Evolutionary conservation across 2,797 vertebrate species (phyloP).

Genomic region (Anguilla pacifica): DNA sequence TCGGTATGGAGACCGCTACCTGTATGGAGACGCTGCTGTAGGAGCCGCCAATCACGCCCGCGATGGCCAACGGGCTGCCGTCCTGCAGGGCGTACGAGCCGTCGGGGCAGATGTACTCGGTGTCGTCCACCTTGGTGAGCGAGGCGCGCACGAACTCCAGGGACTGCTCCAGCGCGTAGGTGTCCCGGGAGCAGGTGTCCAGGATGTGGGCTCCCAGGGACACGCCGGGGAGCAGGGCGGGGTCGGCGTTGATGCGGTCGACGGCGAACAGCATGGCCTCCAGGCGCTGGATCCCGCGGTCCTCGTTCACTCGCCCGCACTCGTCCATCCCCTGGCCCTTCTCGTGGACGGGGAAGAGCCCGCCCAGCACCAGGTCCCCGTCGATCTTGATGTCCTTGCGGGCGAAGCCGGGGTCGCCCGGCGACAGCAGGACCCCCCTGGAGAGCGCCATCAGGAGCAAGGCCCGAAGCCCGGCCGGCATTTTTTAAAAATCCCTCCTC

Average conservation of each 20-base stretch:
- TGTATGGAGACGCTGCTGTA: slow-evolving; percentile 98
- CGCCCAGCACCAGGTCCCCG: slow-evolving; percentile 94
- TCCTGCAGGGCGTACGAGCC: slow-evolving; percentile 95
- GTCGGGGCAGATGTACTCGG: slow-evolving; percentile 96
- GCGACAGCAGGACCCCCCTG: slow-evolving; percentile 74
- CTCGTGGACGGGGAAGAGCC: slow-evolving; percentile 94
- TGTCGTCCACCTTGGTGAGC: slow-evolving; percentile 97
- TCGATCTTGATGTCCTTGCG: slow-evolving; percentile 96
- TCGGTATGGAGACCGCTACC: slow-evolving; percentile 65
- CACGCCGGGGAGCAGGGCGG: slow-evolving; percentile 85
- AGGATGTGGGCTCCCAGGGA: slow-evolving; percentile 93
- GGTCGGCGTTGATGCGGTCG: slow-evolving; percentile 91
- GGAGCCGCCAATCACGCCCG: slow-evolving; percentile 92
- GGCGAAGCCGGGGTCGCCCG: slow-evolving; percentile 82
- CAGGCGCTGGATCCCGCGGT: slow-evolving; percentile 92
- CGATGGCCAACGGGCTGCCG: slow-evolving; percentile 89
- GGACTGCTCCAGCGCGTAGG: slow-evolving; percentile 91
- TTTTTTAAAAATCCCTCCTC: slow-evolving; percentile 61
- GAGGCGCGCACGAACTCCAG: slow-evolving; percentile 96
- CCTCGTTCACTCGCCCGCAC: slow-evolving; percentile 94
- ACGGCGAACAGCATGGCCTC: slow-evolving; percentile 99
- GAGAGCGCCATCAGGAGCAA: slow-evolving; percentile 75
- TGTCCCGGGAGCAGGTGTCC: slow-evolving; percentile 96
- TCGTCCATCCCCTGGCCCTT: slow-evolving; percentile 92
- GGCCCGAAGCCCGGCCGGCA: slow-evolving; percentile 77